Evolutionary conservation across 2,888 invertebrate species (phyloP), one percentile per base, ranked within the genome.

Genomic region (Microdon myrmicae): DNA sequence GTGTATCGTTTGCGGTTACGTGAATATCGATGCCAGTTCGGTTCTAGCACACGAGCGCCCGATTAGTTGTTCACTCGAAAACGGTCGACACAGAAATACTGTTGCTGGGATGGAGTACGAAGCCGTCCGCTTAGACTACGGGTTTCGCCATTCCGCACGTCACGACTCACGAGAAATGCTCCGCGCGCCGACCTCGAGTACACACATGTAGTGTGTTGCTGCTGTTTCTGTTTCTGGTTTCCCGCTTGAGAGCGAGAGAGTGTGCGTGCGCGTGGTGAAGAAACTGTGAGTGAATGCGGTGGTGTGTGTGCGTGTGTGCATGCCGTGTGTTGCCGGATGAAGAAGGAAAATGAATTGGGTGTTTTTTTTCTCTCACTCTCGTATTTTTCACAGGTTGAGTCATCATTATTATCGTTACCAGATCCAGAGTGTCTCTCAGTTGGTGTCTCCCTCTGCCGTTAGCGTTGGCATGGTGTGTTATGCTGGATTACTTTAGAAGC

Each of bases 11-110:
- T 58, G 51, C 58, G 58, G 58, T 64, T 58, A 64, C 58, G 47
- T 53, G 43, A 47, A 34, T 47, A 64, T 56, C 47, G 64, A 58
- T 64, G 58, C 64, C 58, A 64, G 58, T 51, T 58, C 14, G 25
- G n/a, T n/a, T n/a, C n/a, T n/a, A n/a, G n/a, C n/a, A n/a, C n/a
- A 19, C 25, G 16, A 19, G 20, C 10, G 38, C 20, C 44, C 41
- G 10, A 48, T 41, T 49, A 61, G 51, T 64, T 64, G 64, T 53
- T 58, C 47, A 58, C 64, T 56, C 56, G 49, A 53, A 26, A 26
- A 51, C 58, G 64, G 64, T 64, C 64, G 58, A 53, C 58, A 58
- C 53, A 64, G 58, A 64, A 64, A 58, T 64, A 58, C 58, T 64
- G 58, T 28, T 58, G 55, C 43, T 49, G 55, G n/a, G n/a, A n/a